Percentiles rank a stretch among this genome's conserved stretches.
Evolutionary conservation across 2,888 invertebrate genomes (phyloP).

Genomic region (Noctuana brunneofusca): DNA sequence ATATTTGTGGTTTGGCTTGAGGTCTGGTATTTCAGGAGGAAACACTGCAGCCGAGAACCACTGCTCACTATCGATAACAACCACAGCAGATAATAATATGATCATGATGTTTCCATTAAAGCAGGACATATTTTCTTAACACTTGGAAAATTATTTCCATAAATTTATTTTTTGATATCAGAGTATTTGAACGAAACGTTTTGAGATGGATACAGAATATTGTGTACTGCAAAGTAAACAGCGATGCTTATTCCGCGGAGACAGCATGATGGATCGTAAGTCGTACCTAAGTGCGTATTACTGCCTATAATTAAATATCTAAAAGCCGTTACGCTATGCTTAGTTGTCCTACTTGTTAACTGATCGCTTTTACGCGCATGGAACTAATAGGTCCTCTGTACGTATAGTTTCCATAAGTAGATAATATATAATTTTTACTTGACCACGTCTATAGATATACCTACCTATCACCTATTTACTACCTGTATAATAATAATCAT

Average conservation of each 20-base stretch:
- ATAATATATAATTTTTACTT: too few species aligned
- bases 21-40: not conserved
- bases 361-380: constrained; percentile 9
- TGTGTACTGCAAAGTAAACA: not conserved
- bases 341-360: constrained; percentile 52
- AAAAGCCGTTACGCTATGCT: constrained; percentile 68
- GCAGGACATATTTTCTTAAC: too few species aligned
- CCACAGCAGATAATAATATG: constrained; percentile 1
- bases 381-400: not conserved
- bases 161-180: too few species aligned
- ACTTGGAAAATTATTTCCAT: too few species aligned
- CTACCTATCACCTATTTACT: too few species aligned
- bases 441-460: too few species aligned
- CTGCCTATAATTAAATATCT: constrained; percentile 58
- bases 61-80: constrained; percentile 13
- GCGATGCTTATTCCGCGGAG: constrained; percentile 40
- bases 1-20: not conserved
- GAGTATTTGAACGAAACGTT: not conserved
- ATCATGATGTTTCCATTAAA: constrained; percentile 3
- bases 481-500: too few species aligned
- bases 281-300: too few species aligned
- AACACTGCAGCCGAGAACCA: constrained; percentile 28
- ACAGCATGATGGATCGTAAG: constrained; percentile 58
- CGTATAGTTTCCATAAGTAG: too few species aligned
- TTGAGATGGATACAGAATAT: not conserved